These are phyloP conservation scores for Scaptomyza cyrtandrae DNA, from an alignment of 2,888 invertebrate genomes.

Conservation along the genomic window DNA sequence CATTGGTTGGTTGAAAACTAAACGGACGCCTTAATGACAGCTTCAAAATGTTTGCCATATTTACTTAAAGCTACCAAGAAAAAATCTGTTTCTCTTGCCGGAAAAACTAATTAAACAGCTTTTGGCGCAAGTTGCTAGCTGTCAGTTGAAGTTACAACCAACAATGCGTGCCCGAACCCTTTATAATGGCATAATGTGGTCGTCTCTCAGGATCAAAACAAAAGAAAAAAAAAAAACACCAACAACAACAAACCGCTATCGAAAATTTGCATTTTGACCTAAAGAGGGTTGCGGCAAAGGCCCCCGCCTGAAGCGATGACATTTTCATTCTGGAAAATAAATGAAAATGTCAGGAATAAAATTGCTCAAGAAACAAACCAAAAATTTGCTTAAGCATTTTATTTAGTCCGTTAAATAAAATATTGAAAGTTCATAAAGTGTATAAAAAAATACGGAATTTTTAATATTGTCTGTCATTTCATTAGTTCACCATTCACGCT, in stretches of 20 bases:
- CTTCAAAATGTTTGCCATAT: constrained; percentile 47
- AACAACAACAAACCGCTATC: constrained; percentile 47
- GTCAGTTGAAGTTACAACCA: constrained; percentile 37
- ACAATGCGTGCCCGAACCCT: constrained; percentile 52
- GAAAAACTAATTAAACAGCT: constrained; percentile 69
- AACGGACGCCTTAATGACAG: constrained; percentile 54
- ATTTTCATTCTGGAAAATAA: constrained; percentile 23
- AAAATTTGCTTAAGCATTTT: background rate
- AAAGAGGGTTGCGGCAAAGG: constrained; percentile 7
- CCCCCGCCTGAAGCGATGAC: constrained; percentile 8
- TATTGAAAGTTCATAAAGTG: background rate
- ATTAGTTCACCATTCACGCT: constrained; percentile 8
- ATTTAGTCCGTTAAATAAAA: background rate
- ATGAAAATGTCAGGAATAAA: constrained; percentile 24
- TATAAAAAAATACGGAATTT: background rate
- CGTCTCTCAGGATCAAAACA: background rate
- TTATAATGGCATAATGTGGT: constrained; percentile 26
- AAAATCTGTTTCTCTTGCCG: constrained; percentile 57
- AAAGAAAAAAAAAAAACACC: too few relatives aligned
- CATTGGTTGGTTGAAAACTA: constrained; percentile 44
- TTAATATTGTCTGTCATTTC: constrained; percentile 6
- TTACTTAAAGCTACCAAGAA: constrained; percentile 33
- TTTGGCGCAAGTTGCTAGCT: constrained; percentile 41
- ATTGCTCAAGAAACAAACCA: background rate
- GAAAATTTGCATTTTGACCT: constrained; percentile 60